These are phyloP conservation scores for Rhinogobius similis DNA, from an alignment of 2,113 vertebrate genomes.

Conservation along the genomic window DNA sequence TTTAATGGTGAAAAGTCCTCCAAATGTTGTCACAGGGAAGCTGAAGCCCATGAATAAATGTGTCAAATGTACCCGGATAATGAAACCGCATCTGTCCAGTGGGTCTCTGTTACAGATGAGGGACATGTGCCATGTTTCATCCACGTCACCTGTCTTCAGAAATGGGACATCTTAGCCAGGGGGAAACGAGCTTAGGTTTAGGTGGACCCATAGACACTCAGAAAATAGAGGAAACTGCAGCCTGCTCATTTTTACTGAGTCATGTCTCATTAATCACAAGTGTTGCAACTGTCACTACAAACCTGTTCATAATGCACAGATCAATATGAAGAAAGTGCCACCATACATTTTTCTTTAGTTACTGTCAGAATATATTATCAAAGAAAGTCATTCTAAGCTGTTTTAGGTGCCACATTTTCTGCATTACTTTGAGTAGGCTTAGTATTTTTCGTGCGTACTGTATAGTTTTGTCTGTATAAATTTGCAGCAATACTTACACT, in stretches of 20 bases:
- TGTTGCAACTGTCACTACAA: conserved; percentile 42
- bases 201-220: conserved; percentile 18
- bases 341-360: conserved; percentile 6
- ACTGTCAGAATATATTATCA: not conserved
- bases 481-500: no score
- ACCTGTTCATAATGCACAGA: conserved; percentile 33
- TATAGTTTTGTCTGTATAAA: no score
- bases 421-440: no score
- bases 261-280: conserved; percentile 54
- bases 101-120: not conserved
- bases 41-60: no score
- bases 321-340: conserved; percentile 37
- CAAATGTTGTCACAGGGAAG: no score
- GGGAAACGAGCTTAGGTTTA: conserved; percentile 45
- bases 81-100: no score
- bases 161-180: conserved; percentile 33
- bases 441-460: no score
- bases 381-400: not conserved
- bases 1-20: no score
- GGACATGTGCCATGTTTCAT: not conserved
- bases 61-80: not conserved
- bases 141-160: conserved; percentile 33
- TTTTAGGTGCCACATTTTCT: no score
- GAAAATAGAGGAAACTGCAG: conserved; percentile 18
- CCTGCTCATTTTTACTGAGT: conserved; percentile 34